phyloP scores from a whole-genome alignment of 2,888 invertebrate genomes.

The Saturnia japonica region DNA sequence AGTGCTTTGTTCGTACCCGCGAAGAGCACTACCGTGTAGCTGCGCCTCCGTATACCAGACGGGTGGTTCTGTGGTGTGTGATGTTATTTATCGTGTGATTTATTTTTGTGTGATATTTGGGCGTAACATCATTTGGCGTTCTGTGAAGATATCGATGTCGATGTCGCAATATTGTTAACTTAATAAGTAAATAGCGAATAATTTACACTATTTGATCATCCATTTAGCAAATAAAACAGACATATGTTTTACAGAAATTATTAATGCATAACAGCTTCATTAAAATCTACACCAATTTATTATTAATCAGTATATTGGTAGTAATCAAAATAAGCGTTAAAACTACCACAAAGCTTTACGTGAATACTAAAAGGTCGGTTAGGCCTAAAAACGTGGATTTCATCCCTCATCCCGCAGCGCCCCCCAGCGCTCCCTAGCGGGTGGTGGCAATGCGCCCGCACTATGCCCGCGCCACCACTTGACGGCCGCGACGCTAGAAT shows the following conservation, averaged over 20 bases:
- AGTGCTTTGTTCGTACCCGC: too few species aligned
- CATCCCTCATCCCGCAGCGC: slow-evolving; percentile 51
- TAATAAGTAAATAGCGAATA: background rate
- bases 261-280: slow-evolving; percentile 17
- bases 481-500: slow-evolving; percentile 74
- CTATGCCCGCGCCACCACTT: slow-evolving; percentile 72
- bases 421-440: slow-evolving; percentile 41
- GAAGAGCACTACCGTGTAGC: too few species aligned
- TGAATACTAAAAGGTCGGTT: slow-evolving; percentile 72
- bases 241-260: slow-evolving; percentile 10
- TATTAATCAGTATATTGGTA: slow-evolving; percentile 24
- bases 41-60: too few species aligned
- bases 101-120: background rate
- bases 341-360: slow-evolving; percentile 57
- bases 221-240: background rate
- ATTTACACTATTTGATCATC: background rate
- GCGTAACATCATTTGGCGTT: background rate
- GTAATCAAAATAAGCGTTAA: slow-evolving; percentile 41
- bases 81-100: too few species aligned
- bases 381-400: slow-evolving; percentile 79
- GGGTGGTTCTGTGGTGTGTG: too few species aligned
- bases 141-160: too few species aligned
- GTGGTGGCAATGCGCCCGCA: slow-evolving; percentile 47
- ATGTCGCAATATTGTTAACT: background rate
- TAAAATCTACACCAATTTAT: slow-evolving; percentile 29